Base-by-base conservation (phyloP, 2,113 vertebrate species). In the Ursus arctos region DNA sequence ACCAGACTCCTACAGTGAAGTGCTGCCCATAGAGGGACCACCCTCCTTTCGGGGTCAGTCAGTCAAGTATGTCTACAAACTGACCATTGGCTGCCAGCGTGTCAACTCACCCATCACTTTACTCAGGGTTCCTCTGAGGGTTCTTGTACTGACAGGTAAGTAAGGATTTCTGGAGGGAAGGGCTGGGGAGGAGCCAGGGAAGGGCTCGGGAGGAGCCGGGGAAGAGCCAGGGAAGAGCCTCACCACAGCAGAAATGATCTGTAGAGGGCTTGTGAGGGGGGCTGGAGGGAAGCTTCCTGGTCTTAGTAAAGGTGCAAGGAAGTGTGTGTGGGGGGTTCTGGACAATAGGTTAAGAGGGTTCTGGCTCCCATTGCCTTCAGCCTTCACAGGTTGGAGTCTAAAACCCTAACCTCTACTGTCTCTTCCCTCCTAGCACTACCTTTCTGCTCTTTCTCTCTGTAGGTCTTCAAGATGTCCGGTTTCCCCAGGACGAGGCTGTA, bases 81-180 rank as follows among this genome's bases (percentile, higher is more conserved):
- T 99, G 98, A 99, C 99, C 79, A 99, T 99, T 6, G 99, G 99
- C 98, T 99, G 99, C 98, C 99, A 99, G 98, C 99, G 99, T 2
- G 99, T 99, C 97, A 99, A 99, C 99, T 99, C 99, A 1, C 99
- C 99, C 69, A 99, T 99, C 99, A 99, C 99, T 96, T 99, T 99
- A 0, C 99, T 99, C 51, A 98, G 99, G 0, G 99, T 99, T 22
- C 99, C 99, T 76, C 99, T 99, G 99, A 99, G 99, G 53, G 99
- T 99, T 79, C 99, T 99, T 0, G 99, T 99, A 93, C 98, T 99
- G 83, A 99, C 99, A 0, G 99, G 99, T 99, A 94, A 99, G 98
- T 92, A 57, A 69, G 51, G 91, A 49, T n/a, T 69, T 40, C 43
- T 63, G 63, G 71, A 63, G 55, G 71, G 63, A 74, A 51, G 43